These are phyloP conservation scores for Neoascia interrupta DNA, from an alignment of 2,888 invertebrate species.

Conservation along the genomic window DNA sequence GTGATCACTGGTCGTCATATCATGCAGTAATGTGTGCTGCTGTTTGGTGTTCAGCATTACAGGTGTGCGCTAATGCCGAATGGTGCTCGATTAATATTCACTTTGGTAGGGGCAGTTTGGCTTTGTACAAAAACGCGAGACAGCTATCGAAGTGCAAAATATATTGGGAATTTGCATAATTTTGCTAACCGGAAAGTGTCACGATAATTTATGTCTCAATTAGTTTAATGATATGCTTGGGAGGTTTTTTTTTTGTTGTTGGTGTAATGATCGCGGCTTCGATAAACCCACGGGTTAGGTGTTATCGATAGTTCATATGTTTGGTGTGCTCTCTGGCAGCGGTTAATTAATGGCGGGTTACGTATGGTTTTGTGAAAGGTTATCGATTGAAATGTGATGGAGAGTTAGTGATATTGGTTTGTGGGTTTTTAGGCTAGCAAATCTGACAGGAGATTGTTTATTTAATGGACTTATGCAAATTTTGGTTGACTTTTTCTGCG, in stretches of 20 bases:
- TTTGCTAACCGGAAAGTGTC: constrained; percentile 60
- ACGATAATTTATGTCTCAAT: constrained; percentile 60
- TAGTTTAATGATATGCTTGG: constrained; percentile 47
- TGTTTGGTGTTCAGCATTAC: constrained; percentile 8
- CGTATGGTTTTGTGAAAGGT: constrained; percentile 36
- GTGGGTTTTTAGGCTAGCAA: background rate
- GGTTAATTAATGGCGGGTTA: constrained; percentile 39
- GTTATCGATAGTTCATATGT: background rate
- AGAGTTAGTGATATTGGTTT: constrained; percentile 23
- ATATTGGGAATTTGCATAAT: constrained; percentile 56
- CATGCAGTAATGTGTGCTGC: background rate
- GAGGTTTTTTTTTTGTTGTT: no score
- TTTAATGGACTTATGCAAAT: constrained; percentile 24
- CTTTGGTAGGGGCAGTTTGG: no score
- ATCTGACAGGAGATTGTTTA: constrained; percentile 24
- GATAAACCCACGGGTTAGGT: background rate
- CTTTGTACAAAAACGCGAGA: no score
- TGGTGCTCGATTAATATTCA: constrained; percentile 28
- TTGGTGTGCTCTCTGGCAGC: background rate
- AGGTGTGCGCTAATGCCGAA: constrained; percentile 14
- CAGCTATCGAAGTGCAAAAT: constrained; percentile 33
- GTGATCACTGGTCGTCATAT: constrained; percentile 36
- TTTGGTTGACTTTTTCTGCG: constrained; percentile 1
- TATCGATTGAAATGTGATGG: constrained; percentile 24
- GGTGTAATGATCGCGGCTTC: background rate